Evolutionary conservation across 37 sponge, comb jelly and placozoan genomes (phyloP), one percentile per base, ranked within the genome.

Genomic region (Oopsacas minuta): DNA sequence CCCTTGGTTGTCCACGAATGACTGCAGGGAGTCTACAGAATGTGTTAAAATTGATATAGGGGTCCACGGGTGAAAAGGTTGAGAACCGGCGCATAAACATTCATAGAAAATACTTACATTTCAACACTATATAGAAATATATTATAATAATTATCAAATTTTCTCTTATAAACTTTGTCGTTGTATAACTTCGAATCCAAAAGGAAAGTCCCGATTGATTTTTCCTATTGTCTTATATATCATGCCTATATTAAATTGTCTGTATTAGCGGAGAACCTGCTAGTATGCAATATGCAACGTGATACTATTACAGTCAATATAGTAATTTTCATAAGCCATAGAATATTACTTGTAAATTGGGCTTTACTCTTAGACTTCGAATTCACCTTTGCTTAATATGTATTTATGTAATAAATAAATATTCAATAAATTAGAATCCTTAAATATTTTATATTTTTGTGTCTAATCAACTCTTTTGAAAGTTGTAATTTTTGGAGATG

Each of bases 401-500:
- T 42, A 17, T 17, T 42, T 42, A 17, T 42, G 49, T 42, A 42
- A 17, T 42, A 42, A 42, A 17, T 42, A n/a, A n/a, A n/a, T n/a
- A 42, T 42, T 17, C 15, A 42, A 17, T 42, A 8, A 42, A 17
- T 17, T 42, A 42, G 49, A 42, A 42, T 15, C 15, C 49, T 15
- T 17, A 8, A 17, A 15, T 8, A 42, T 8, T 42, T 17, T 42
- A 15, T 42, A 17, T 42, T 15, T 42, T 42, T 15, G 15, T 42
- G 20, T 34, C 5, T 32, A 61, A 61, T 61, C 75, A 32, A 61
- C 75, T 25, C 75, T 61, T 61, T 82, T 97, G 28, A 97, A 97
- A 42, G 99, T 93, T 15, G 94, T 97, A 0, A 85, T 97, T 1
- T 85, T 97, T 0, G 99, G 99, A 39, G 96, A 97, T 83, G 99